Conservation (phyloP, 1,140 invertebrate species). For the Pachypsylla venusta region DNA sequence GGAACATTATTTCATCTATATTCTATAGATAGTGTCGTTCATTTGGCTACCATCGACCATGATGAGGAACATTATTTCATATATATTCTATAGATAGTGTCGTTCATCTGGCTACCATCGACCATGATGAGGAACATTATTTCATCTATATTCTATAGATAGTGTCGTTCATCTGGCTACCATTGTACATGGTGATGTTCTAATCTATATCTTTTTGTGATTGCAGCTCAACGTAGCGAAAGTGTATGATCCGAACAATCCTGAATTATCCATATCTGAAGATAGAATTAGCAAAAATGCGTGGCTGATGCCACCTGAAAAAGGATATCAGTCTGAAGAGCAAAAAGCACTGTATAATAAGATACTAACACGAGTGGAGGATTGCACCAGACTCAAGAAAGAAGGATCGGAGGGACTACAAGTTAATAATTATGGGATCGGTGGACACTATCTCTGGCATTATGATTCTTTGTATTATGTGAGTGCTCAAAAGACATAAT, state of each 20-base stretch:
- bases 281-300: background rate
- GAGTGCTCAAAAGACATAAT: no score
- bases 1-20: no score
- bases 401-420: background rate
- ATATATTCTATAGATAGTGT: no score
- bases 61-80: no score
- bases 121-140: no score
- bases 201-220: no score
- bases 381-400: conserved; percentile 5
- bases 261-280: background rate
- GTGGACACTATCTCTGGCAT: conserved; percentile 8
- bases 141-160: no score
- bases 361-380: conserved; percentile 8
- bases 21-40: no score
- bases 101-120: no score
- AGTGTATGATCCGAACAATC: background rate
- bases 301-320: background rate
- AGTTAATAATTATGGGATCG: conserved; percentile 13
- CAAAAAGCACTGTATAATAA: background rate
- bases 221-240: background rate
- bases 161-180: no score
- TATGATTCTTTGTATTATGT: conserved; percentile 7
- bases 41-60: no score
- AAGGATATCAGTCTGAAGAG: background rate
- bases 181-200: no score